A percentile compares a stretch with the other conserved stretches of the same genome.
phyloP scores from a whole-genome alignment of 2,797 vertebrate genomes.

The Danio jaintianensis region DNA sequence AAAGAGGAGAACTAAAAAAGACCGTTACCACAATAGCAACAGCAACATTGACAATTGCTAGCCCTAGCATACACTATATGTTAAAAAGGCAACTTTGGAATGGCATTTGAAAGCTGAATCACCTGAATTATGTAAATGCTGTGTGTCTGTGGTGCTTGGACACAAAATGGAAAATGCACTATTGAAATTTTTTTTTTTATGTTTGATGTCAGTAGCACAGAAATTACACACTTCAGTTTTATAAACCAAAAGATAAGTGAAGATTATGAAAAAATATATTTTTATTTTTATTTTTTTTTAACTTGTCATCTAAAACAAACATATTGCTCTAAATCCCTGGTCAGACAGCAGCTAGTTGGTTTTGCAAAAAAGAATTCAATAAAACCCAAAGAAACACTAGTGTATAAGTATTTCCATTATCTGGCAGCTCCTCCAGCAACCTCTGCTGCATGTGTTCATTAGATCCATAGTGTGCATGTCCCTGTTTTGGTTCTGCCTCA shows the following conservation, averaged over 20 bases:
- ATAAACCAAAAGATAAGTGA: not conserved
- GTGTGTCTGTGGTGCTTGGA: not conserved
- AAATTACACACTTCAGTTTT: conserved; percentile 11
- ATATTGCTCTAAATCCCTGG: conserved; percentile 78
- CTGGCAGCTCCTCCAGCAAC: conserved; percentile 87
- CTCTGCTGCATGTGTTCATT: conserved; percentile 98
- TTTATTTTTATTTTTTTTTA: not conserved
- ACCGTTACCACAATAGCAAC: no score
- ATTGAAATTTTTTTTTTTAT: not conserved
- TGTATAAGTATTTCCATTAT: conserved; percentile 68
- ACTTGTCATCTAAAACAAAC: not conserved
- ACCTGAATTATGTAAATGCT: not conserved
- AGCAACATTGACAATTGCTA: no score
- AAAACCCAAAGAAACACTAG: conserved; percentile 70
- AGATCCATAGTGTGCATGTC: conserved; percentile 93
- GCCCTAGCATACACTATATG: no score
- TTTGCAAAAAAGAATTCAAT: conserved; percentile 50
- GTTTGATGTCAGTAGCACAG: not conserved
- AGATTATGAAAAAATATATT: not conserved
- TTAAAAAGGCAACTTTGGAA: no score
- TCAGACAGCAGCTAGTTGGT: conserved; percentile 91
- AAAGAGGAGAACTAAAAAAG: no score
- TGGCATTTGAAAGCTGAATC: not conserved
- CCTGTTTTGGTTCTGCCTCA: conserved; percentile 76
- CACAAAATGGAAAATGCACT: not conserved